These are phyloP conservation scores for Dicrostonyx torquatus DNA, from an alignment of 2,797 vertebrate species.

Conservation along the genomic window DNA sequence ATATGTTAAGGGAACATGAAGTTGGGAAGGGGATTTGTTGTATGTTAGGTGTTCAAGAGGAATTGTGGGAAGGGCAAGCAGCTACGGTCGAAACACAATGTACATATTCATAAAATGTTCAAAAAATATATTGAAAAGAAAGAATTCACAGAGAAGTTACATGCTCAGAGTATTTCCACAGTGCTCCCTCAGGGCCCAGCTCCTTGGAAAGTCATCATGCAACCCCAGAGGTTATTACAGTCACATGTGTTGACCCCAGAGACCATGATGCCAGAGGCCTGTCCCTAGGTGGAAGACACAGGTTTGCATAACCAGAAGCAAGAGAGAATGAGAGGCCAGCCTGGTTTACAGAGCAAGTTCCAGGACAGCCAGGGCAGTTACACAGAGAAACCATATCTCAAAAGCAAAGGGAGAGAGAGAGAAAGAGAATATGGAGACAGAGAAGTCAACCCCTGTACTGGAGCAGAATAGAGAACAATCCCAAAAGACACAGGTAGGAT, in stretches of 20 bases:
- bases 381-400: too few species aligned
- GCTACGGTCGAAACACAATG: background rate
- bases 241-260: background rate
- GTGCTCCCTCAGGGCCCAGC: background rate
- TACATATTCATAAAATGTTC: background rate
- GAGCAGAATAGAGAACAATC: background rate
- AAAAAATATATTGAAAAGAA: background rate
- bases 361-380: too few species aligned
- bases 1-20: background rate
- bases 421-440: too few species aligned
- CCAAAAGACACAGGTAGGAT: background rate
- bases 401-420: too few species aligned
- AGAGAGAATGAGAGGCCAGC: background rate
- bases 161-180: background rate
- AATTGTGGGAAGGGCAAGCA: background rate
- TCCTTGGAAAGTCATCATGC: background rate
- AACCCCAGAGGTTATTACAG: background rate
- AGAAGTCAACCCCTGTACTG: background rate
- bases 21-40: background rate
- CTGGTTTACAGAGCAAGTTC: background rate
- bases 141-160: background rate
- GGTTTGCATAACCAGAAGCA: background rate
- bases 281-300: background rate
- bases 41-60: background rate
- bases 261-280: background rate